Evolutionary conservation across 2,113 vertebrate species (phyloP).

Genomic region (Anarrhichthys ocellatus): DNA sequence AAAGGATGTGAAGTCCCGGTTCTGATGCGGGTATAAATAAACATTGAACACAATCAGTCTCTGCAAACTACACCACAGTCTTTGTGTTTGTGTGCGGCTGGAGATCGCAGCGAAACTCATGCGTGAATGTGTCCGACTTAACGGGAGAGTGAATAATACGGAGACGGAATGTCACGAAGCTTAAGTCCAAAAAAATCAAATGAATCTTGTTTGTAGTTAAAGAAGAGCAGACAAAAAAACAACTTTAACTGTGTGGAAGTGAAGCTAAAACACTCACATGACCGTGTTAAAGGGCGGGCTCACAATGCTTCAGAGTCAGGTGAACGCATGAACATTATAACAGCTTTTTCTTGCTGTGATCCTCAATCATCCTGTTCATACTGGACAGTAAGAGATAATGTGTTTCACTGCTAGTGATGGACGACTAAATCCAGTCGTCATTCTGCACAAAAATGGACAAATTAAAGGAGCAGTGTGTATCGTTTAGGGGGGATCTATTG

Average conservation of each 20-base stretch:
- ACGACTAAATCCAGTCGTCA: not conserved
- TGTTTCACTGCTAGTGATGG: not conserved
- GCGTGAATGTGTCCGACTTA: not conserved
- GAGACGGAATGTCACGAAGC: not conserved
- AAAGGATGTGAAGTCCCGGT: not conserved
- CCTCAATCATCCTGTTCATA: not conserved
- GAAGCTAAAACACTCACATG: not conserved
- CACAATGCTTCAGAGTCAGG: too few species aligned
- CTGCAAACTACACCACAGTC: not conserved
- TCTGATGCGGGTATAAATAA: not conserved
- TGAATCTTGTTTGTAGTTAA: not conserved
- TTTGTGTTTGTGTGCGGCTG: not conserved
- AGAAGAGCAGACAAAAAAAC: not conserved
- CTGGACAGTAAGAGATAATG: not conserved
- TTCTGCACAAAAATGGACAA: not conserved
- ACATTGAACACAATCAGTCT: not conserved
- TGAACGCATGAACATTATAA: not conserved
- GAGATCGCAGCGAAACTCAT: not conserved
- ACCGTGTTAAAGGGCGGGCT: not conserved
- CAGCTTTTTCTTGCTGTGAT: too few species aligned
- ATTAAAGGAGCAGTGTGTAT: not conserved
- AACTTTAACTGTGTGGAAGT: not conserved
- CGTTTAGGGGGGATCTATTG: not conserved
- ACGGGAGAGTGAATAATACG: not conserved
- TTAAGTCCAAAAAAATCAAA: not conserved